phyloP scores from a whole-genome alignment of 2,888 invertebrate genomes.

The Lasioglossum zephyrum region DNA sequence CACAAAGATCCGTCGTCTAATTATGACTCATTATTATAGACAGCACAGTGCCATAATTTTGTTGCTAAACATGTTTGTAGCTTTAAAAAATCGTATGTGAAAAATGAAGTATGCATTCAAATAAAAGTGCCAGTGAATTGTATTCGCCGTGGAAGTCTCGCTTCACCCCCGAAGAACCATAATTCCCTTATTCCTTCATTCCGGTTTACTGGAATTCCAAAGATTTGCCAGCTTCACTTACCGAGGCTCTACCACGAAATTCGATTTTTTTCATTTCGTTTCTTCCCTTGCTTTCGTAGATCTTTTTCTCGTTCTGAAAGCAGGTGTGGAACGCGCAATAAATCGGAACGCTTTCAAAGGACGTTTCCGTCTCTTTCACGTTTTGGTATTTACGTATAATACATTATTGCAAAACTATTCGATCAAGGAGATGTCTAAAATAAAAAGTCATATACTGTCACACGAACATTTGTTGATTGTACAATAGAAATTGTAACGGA shows the following conservation, averaged over 20 bases:
- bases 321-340: constrained; percentile 48
- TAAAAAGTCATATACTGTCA: background rate
- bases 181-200: constrained; percentile 66
- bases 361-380: constrained; percentile 30
- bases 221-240: constrained; percentile 73
- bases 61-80: background rate
- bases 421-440: background rate
- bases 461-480: background rate
- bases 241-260: constrained; percentile 53
- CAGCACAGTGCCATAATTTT: background rate
- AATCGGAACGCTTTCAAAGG: constrained; percentile 48
- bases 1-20: too few relatives aligned
- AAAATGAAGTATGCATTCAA: background rate
- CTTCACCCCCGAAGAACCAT: constrained; percentile 52
- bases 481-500: background rate
- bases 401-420: background rate
- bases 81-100: background rate
- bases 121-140: constrained; percentile 18
- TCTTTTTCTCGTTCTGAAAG: constrained; percentile 26
- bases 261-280: constrained; percentile 45
- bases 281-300: constrained; percentile 23
- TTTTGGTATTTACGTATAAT: constrained; percentile 32
- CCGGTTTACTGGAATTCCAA: constrained; percentile 68
- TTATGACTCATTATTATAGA: background rate
- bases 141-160: constrained; percentile 24